These are phyloP conservation scores for Alcedo quadribrachys DNA, from an alignment of 2,797 vertebrate genomes.

Conservation along the genomic window DNA sequence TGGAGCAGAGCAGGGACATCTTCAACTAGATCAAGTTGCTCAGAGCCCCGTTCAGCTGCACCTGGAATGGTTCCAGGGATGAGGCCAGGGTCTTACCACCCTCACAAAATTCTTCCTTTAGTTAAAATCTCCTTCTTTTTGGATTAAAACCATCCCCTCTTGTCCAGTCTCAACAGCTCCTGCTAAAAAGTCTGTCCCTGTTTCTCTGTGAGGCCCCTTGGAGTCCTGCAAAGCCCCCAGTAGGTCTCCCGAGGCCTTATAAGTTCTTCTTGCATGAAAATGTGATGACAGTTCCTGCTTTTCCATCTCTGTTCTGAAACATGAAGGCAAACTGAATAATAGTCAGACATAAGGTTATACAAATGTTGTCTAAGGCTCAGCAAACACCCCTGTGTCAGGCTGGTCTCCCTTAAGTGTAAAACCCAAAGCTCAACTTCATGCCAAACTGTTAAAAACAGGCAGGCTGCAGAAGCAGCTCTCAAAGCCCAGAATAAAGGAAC, in stretches of 20 bases:
- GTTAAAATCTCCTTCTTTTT: neutral
- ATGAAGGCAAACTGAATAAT: neutral
- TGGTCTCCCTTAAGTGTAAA: neutral
- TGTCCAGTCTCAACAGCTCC: neutral
- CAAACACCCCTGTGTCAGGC: neutral
- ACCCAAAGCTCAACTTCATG: neutral
- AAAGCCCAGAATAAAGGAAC: neutral
- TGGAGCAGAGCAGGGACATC: neutral
- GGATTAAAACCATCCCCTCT: neutral
- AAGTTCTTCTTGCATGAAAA: neutral
- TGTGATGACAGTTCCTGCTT: fast-evolving
- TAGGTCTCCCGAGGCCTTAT: neutral
- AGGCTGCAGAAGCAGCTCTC: neutral
- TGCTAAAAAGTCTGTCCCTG: neutral
- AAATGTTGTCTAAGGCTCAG: neutral
- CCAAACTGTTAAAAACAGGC: neutral
- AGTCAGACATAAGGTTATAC: neutral
- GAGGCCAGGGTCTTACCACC: neutral
- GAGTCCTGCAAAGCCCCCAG: neutral
- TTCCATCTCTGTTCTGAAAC: neutral
- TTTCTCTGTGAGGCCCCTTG: too few species aligned
- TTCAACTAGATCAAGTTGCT: neutral
- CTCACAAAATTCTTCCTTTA: neutral
- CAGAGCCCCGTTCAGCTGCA: neutral
- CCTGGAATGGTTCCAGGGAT: neutral